Base-by-base conservation (phyloP, 1,140 invertebrate genomes). In the Potamilus streckersoni region DNA sequence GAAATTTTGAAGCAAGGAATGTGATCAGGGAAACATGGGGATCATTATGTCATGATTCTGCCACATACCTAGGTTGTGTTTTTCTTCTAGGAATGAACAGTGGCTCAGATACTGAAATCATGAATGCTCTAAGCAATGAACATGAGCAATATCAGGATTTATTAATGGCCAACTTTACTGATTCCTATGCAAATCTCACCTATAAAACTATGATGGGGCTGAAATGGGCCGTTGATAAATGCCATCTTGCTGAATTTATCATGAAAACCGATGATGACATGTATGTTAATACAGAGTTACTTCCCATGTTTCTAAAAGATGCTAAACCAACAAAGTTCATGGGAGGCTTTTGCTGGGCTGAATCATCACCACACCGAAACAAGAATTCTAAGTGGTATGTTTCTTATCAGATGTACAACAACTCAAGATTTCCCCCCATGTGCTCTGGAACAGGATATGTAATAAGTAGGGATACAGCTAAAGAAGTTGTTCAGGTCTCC, bases 261-360 rank as follows among this genome's bases (percentile, higher is more conserved):
- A 92, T 97, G 38, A 97, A 97, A 92, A 94, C 95, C 88, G 96
- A 97, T 87, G 96, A 97, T 88, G 96, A 97, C 85, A 95, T 95
- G 79, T 93, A 95, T 58, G 92, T 96, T 19, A 94, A 96, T 89
- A 84, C 96, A 11, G 93, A 93, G n/a, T 64, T 78, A 56, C 71
- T 87, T 31, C 62, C 69, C 12, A n/a, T 65, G 17, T 75, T 85
- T 68, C 63, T 87, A 58, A 60, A 74, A 66, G 73, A 62, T 38
- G 69, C 82, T 17, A 73, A 72, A 6, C 55, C 57, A 16, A n/a
- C 55, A 31, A 23, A 74, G 14, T 81, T 79, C 49, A 66, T 80
- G 14, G 79, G 72, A 2, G 82, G 78, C 8, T 70, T 65, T 59
- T 74, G 80, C 79, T 76, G 86, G 87, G 78, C 76, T 55, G 68